A percentile compares a stretch with the other conserved stretches of the same genome.
Conservation (phyloP, 2,797 vertebrate species). For the Threskiornis aethiopicus region DNA sequence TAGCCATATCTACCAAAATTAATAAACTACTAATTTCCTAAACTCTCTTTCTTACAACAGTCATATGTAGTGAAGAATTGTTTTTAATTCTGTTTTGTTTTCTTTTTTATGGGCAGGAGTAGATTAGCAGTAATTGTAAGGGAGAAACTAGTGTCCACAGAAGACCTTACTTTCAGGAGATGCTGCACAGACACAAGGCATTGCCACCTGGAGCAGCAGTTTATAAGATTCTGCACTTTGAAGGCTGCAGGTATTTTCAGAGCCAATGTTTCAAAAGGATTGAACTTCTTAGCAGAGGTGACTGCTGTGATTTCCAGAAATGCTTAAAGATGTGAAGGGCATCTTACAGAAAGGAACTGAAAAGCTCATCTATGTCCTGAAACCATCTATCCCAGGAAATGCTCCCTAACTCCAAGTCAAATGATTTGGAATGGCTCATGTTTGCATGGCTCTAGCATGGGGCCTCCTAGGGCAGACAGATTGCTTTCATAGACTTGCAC, state of each 20-base stretch:
- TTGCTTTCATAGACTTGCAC: neutral
- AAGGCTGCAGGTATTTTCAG: neutral
- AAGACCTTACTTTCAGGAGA: neutral
- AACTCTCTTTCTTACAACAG: neutral
- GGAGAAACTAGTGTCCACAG: neutral
- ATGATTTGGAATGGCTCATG: rapidly evolving
- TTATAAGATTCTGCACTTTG: neutral
- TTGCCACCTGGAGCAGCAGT: neutral
- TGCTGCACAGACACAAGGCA: neutral
- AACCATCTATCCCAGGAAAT: neutral
- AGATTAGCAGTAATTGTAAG: neutral
- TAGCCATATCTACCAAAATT: neutral
- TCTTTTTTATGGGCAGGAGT: neutral
- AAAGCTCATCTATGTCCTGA: rapidly evolving
- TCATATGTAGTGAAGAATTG: neutral
- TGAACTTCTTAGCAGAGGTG: neutral
- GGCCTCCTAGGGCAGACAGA: neutral
- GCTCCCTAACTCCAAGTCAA: neutral
- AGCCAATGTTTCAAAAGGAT: neutral
- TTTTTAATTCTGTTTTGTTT: neutral
- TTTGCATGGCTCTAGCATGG: rapidly evolving
- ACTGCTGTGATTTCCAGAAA: neutral
- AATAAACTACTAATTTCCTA: neutral
- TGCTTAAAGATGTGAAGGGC: neutral
- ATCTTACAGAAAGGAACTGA: neutral